Conservation (phyloP, 2,888 invertebrate genomes). For the Neoaliturus tenellus region DNA sequence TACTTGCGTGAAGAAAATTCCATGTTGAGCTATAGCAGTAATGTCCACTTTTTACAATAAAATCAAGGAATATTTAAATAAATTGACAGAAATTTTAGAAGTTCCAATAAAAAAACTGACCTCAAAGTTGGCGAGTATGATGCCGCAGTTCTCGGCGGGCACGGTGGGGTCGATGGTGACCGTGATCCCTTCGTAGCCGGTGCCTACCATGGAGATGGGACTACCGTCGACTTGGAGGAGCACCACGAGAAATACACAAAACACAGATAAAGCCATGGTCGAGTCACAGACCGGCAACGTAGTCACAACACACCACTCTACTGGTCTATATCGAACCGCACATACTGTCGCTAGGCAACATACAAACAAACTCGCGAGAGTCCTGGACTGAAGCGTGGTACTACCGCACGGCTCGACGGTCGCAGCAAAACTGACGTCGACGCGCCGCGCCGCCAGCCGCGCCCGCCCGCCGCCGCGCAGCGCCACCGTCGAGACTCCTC, state of each 20-base stretch:
- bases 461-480: neutral
- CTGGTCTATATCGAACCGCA: slow-evolving; percentile 47
- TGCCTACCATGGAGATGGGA: slow-evolving; percentile 69
- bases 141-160: slow-evolving; percentile 72
- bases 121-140: slow-evolving; percentile 73
- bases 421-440: slow-evolving; percentile 5
- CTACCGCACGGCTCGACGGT: neutral
- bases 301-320: slow-evolving; percentile 15
- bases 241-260: slow-evolving; percentile 8
- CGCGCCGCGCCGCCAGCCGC: neutral
- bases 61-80: too few species aligned
- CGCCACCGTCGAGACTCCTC: slow-evolving; percentile 31
- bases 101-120: too few species aligned
- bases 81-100: too few species aligned
- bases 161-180: slow-evolving; percentile 73
- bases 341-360: slow-evolving; percentile 49
- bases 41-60: too few species aligned
- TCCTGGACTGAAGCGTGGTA: neutral
- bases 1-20: too few species aligned
- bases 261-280: slow-evolving; percentile 43
- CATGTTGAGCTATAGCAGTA: too few species aligned
- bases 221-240: slow-evolving; percentile 18
- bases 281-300: too few species aligned
- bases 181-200: slow-evolving; percentile 74
- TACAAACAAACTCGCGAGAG: slow-evolving; percentile 40